These are phyloP conservation scores for Scleropages formosus DNA, from an alignment of 2,797 vertebrate species.

Conservation along the genomic window DNA sequence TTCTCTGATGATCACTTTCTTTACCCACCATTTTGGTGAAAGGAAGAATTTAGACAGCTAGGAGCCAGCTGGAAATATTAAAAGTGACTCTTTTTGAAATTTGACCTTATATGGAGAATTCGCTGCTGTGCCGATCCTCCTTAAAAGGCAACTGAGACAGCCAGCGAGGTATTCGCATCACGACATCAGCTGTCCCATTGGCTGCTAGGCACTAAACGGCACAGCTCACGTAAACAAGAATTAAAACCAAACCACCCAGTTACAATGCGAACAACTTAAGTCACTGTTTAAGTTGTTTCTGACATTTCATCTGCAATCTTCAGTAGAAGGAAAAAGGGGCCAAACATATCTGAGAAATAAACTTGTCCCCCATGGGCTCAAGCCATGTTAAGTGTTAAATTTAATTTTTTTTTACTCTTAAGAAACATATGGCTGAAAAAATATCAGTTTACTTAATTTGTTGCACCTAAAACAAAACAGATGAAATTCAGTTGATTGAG, in stretches of 20 bases:
- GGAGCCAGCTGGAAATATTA: constrained; percentile 58
- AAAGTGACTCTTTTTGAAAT: constrained; percentile 50
- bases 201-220: constrained; percentile 45
- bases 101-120: constrained; percentile 64
- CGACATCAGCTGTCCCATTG: constrained; percentile 42
- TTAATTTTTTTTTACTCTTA: too few species aligned
- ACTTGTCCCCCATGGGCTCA: too few species aligned
- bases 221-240: constrained; percentile 44
- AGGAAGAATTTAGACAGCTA: constrained; percentile 44
- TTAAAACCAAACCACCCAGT: constrained; percentile 41
- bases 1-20: constrained; percentile 41
- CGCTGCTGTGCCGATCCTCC: constrained; percentile 47
- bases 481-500: too few species aligned
- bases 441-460: too few species aligned
- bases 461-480: too few species aligned
- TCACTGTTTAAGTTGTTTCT: not conserved
- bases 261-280: constrained; percentile 23
- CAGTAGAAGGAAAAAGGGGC: too few species aligned
- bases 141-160: constrained; percentile 62
- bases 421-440: too few species aligned
- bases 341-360: too few species aligned
- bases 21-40: constrained; percentile 35
- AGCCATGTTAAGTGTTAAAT: too few species aligned
- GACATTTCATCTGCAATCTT: too few species aligned
- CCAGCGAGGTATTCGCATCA: constrained; percentile 49